Evolutionary conservation across 2,888 invertebrate genomes (phyloP).

Genomic region (Cheilosia pagana): DNA sequence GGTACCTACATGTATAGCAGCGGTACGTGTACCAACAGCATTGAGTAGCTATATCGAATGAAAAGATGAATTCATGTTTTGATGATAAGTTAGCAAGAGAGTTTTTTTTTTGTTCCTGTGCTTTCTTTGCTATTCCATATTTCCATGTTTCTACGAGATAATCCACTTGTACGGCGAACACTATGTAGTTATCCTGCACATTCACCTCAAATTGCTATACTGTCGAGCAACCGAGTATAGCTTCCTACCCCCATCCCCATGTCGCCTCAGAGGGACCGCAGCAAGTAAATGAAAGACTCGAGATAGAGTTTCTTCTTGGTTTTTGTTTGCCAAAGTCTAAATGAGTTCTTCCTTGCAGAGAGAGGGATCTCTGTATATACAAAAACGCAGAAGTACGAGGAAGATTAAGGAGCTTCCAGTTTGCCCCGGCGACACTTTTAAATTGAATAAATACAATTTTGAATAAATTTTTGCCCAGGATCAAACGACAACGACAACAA

Average conservation of each 20-base stretch:
- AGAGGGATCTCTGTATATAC: background rate
- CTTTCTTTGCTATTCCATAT: conserved; percentile 27
- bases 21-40: conserved; percentile 35
- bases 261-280: conserved; percentile 43
- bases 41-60: conserved; percentile 70
- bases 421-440: conserved; percentile 75
- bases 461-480: conserved; percentile 71
- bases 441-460: conserved; percentile 76
- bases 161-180: conserved; percentile 67
- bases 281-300: conserved; percentile 70
- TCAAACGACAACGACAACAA: conserved; percentile 65
- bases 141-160: conserved; percentile 48
- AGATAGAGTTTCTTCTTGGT: conserved; percentile 65
- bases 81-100: conserved; percentile 56
- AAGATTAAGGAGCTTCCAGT: conserved; percentile 67
- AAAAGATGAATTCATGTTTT: conserved; percentile 71
- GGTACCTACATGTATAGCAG: no score
- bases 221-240: conserved; percentile 25
- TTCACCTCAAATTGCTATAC: conserved; percentile 69
- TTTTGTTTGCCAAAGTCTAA: conserved; percentile 78
- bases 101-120: conserved; percentile 13
- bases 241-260: background rate
- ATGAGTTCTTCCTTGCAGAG: conserved; percentile 76
- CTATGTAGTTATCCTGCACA: conserved; percentile 64
- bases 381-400: conserved; percentile 1